Conservation (phyloP, 2,888 invertebrate genomes). For the Imbricaverruca yamaguchii region DNA sequence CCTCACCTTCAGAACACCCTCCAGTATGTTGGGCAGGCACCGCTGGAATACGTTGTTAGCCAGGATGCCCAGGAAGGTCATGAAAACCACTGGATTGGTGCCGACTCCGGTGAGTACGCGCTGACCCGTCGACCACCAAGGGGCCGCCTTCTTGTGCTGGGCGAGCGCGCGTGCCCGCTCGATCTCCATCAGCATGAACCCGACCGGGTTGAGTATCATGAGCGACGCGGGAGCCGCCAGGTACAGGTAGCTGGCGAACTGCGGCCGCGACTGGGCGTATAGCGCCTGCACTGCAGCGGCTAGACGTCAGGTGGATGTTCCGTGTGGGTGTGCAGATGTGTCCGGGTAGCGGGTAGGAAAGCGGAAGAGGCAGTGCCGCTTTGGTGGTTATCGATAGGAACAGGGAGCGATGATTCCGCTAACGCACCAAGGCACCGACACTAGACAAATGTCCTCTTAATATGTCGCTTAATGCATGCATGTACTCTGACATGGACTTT, state of each 20-base stretch:
- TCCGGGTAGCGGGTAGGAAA: too few relatives aligned
- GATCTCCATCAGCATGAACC: constrained; percentile 75
- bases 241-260: constrained; percentile 83
- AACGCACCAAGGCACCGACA: too few relatives aligned
- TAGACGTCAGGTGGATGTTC: too few relatives aligned
- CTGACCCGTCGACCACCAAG: constrained; percentile 21
- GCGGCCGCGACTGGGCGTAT: constrained; percentile 75
- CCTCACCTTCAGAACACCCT: constrained; percentile 30
- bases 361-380: too few relatives aligned
- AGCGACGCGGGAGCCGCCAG: constrained; percentile 90
- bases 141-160: not conserved
- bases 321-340: too few relatives aligned
- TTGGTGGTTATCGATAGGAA: too few relatives aligned
- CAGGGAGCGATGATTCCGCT: too few relatives aligned
- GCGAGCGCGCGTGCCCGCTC: not conserved
- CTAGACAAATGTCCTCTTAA: too few relatives aligned
- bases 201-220: constrained; percentile 83
- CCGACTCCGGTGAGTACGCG: constrained; percentile 52
- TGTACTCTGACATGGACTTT: too few relatives aligned
- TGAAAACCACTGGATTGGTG: constrained; percentile 82
- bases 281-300: constrained; percentile 65
- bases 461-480: too few relatives aligned
- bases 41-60: constrained; percentile 76
- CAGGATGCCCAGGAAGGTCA: constrained; percentile 80
- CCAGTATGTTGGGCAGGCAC: constrained; percentile 62